phyloP scores from a whole-genome alignment of 2,888 invertebrate species.

The Bhutanitis thaidina region DNA sequence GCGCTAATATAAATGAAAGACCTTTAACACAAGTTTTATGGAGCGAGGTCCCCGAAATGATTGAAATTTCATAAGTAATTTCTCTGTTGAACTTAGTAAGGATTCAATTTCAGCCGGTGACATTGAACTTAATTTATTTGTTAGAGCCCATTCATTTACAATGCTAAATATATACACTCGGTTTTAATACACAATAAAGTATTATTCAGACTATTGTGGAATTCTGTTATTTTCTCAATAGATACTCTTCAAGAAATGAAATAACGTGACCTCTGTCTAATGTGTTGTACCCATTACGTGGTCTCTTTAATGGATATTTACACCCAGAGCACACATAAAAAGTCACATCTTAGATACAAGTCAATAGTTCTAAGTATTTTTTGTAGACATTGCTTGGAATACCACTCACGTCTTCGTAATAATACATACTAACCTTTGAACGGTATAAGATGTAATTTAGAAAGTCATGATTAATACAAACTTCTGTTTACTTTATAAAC shows the following conservation, averaged over 20 bases:
- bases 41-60: constrained; percentile 18
- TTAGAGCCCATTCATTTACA: constrained; percentile 7
- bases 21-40: constrained; percentile 16
- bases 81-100: constrained; percentile 22
- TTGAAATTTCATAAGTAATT: constrained; percentile 27
- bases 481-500: neutral
- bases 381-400: constrained; percentile 16
- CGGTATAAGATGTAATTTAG: constrained; percentile 21
- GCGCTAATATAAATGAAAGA: constrained; percentile 11
- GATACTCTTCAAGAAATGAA: constrained; percentile 30
- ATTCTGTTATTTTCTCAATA: constrained; percentile 11
- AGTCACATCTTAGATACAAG: constrained; percentile 51
- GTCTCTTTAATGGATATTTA: constrained; percentile 64
- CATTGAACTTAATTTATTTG: constrained; percentile 18
- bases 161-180: neutral
- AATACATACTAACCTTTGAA: constrained; percentile 16
- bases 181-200: constrained; percentile 2
- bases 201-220: constrained; percentile 22
- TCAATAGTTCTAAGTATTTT: constrained; percentile 39
- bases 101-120: constrained; percentile 18
- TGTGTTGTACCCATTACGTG: constrained; percentile 54
- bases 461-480: constrained; percentile 9
- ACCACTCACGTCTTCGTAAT: constrained; percentile 6
- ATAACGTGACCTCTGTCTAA: constrained; percentile 52
- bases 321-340: constrained; percentile 58